These are phyloP conservation scores for Diachasmimorpha longicaudata DNA, from an alignment of 1,140 invertebrate genomes.

Conservation along the genomic window DNA sequence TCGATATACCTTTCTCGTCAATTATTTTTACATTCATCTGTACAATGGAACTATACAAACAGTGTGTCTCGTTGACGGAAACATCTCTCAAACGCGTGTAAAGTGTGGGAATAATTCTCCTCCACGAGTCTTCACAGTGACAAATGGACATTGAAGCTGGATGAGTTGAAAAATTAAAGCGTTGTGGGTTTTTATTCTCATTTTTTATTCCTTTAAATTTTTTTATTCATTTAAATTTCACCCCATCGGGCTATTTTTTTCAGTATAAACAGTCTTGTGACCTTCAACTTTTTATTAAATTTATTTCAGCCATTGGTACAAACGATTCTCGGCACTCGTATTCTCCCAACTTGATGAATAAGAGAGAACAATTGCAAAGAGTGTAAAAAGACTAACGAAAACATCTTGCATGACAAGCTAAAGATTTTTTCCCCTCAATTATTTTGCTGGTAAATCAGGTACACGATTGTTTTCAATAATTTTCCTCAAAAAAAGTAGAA, in stretches of 20 bases:
- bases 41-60: slow-evolving; percentile 10
- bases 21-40: neutral
- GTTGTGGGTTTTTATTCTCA: neutral
- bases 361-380: slow-evolving; percentile 22
- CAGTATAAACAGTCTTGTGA: neutral
- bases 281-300: neutral
- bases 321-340: neutral
- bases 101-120: neutral
- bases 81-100: neutral
- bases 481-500: slow-evolving; percentile 18
- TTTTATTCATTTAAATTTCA: neutral
- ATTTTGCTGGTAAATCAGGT: slow-evolving; percentile 53
- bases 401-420: neutral
- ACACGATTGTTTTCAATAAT: slow-evolving; percentile 47
- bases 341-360: neutral
- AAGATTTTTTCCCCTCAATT: slow-evolving; percentile 38
- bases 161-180: neutral
- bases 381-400: slow-evolving; percentile 9
- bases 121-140: neutral
- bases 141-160: neutral
- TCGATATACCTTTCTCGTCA: slow-evolving; percentile 6
- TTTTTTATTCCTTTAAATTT: neutral
- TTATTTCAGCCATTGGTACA: neutral
- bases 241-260: neutral
- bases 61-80: neutral